These are phyloP conservation scores for Acleris emargana DNA, from an alignment of 2,888 invertebrate species.

Conservation along the genomic window DNA sequence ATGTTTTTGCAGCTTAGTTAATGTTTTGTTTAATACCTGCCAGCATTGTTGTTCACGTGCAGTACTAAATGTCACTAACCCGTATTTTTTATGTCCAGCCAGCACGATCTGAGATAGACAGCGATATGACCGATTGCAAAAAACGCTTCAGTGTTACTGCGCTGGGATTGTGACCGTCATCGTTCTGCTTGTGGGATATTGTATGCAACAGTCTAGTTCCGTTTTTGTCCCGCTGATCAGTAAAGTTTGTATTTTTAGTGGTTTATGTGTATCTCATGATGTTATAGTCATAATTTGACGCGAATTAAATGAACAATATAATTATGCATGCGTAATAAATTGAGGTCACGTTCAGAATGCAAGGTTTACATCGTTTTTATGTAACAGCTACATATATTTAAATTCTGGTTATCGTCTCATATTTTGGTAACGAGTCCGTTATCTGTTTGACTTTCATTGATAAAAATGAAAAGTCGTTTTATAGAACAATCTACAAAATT, in stretches of 20 bases:
- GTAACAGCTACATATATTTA: conserved; percentile 7
- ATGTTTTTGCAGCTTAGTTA: conserved; percentile 14
- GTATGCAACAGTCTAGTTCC: conserved; percentile 1
- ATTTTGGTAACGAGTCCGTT: not conserved
- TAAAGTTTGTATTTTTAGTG: conserved; percentile 2
- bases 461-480: conserved; percentile 7
- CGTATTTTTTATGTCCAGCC: conserved; percentile 27
- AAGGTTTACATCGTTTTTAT: conserved; percentile 17
- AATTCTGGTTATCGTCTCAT: conserved; percentile 4
- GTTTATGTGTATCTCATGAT: conserved; percentile 17
- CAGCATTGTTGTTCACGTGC: not conserved
- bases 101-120: conserved; percentile 20
- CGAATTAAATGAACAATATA: conserved; percentile 12
- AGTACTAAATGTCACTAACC: conserved; percentile 27
- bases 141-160: conserved; percentile 38
- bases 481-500: conserved; percentile 1
- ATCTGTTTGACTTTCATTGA: conserved; percentile 12
- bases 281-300: conserved; percentile 13
- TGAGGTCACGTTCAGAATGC: conserved; percentile 10
- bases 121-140: conserved; percentile 51
- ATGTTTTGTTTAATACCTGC: conserved; percentile 17
- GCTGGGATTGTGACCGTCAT: conserved; percentile 38
- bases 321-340: conserved; percentile 4
- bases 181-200: conserved; percentile 24
- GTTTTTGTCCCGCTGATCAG: not conserved